Evolutionary conservation across 2,797 vertebrate genomes (phyloP).

Genomic region (Dromococcyx pavoninus): DNA sequence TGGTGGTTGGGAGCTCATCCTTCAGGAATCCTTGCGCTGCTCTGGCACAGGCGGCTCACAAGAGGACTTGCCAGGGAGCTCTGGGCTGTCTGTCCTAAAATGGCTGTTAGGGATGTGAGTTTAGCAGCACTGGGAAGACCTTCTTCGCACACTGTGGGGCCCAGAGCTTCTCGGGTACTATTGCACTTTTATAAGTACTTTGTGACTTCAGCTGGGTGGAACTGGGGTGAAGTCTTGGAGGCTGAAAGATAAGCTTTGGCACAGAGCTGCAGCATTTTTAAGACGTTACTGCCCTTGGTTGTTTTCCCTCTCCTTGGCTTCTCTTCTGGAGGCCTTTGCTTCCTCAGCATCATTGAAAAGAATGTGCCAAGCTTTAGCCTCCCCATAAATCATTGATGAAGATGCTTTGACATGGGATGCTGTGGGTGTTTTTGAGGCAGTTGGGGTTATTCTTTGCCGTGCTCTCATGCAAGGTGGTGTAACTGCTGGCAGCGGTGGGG

Average conservation of each 20-base stretch:
- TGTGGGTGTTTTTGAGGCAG: background rate
- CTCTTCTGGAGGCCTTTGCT: constrained; percentile 38
- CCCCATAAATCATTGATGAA: constrained; percentile 2
- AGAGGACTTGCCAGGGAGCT: constrained; percentile 51
- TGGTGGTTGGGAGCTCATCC: constrained; percentile 61
- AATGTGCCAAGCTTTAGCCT: background rate
- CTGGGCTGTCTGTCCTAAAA: constrained; percentile 63
- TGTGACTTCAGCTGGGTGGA: constrained; percentile 56
- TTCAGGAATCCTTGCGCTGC: constrained; percentile 33
- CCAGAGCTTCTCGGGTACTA: background rate
- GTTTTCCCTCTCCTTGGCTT: constrained; percentile 39
- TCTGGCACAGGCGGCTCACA: constrained; percentile 12
- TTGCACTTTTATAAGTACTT: background rate
- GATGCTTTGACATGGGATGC: background rate
- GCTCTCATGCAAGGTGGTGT: background rate
- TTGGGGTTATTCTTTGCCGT: background rate
- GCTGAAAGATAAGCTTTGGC: constrained; percentile 42
- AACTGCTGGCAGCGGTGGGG: background rate
- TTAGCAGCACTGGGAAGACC: constrained; percentile 10
- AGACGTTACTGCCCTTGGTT: constrained; percentile 20
- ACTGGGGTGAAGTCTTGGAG: constrained; percentile 18
- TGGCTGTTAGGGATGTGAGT: constrained; percentile 56
- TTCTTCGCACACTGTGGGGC: background rate
- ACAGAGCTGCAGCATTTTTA: constrained; percentile 16
- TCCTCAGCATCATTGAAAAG: background rate